phyloP scores from a whole-genome alignment of 2,113 vertebrate genomes.

The Pionites leucogaster region DNA sequence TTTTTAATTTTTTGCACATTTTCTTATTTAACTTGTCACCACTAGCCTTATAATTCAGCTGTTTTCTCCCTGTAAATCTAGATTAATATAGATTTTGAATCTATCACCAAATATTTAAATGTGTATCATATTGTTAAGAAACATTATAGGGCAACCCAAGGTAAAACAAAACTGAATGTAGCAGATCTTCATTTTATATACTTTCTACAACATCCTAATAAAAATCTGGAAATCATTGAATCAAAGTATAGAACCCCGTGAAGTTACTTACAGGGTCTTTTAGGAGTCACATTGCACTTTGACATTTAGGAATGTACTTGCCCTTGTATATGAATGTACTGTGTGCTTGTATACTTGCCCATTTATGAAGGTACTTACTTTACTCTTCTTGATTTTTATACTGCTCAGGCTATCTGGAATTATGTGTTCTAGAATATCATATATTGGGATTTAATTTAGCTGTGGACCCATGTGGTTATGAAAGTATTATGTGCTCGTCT shows the following conservation, averaged over 20 bases:
- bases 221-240: conserved; percentile 19
- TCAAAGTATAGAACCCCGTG: not conserved
- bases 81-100: not conserved
- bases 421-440: not conserved
- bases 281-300: not conserved
- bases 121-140: not conserved
- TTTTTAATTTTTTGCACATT: not conserved
- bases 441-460: not conserved
- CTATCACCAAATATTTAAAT: not conserved
- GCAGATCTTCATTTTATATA: not conserved
- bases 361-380: not conserved
- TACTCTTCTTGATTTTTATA: not conserved
- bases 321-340: not conserved
- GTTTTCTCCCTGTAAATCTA: not conserved
- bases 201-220: not conserved
- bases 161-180: not conserved
- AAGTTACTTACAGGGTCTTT: not conserved
- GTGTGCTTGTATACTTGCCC: not conserved
- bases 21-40: not conserved
- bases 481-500: not conserved
- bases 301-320: not conserved
- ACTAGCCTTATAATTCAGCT: not conserved
- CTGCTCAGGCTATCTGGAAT: not conserved
- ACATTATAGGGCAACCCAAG: not conserved
- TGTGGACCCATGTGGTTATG: not conserved